Percentiles rank a stretch among this genome's conserved stretches.
phyloP scores from a whole-genome alignment of 2,797 vertebrate genomes.

The Myotis planiceps region DNA sequence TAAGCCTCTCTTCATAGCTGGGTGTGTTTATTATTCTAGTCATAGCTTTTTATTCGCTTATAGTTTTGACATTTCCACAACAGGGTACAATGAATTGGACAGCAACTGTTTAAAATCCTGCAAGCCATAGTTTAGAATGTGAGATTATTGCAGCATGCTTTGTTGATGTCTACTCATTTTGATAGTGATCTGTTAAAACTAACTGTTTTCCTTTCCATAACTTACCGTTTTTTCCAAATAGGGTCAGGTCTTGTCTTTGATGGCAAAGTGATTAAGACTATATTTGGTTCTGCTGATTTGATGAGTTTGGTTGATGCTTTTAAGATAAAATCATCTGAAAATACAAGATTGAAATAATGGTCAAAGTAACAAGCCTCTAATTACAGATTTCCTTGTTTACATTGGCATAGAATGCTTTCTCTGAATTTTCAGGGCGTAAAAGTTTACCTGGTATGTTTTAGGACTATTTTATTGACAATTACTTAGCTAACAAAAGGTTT shows the following conservation, averaged over 20 bases:
- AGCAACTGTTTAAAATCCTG: neutral
- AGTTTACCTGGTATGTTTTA: neutral
- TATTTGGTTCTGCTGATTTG: neutral
- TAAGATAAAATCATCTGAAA: conserved; percentile 20
- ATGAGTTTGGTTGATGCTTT: conserved; percentile 2
- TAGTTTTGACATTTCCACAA: neutral
- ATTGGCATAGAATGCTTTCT: neutral
- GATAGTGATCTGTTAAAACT: neutral
- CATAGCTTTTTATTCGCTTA: neutral
- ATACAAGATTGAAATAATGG: neutral
- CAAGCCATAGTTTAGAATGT: neutral
- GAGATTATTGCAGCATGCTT: neutral
- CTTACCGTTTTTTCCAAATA: neutral
- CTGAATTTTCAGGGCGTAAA: neutral
- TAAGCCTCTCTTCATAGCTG: conserved; percentile 73
- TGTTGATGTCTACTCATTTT: neutral
- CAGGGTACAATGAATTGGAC: neutral
- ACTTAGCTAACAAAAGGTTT: neutral
- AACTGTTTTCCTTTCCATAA: neutral
- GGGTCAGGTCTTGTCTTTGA: neutral
- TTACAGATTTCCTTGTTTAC: neutral
- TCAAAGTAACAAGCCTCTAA: neutral
- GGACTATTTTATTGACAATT: neutral
- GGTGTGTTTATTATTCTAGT: rapidly evolving
- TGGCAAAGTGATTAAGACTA: neutral